Percentiles rank a stretch among this genome's conserved stretches.
Conservation (phyloP, 2,888 invertebrate species). For the Tenthredo livida region DNA sequence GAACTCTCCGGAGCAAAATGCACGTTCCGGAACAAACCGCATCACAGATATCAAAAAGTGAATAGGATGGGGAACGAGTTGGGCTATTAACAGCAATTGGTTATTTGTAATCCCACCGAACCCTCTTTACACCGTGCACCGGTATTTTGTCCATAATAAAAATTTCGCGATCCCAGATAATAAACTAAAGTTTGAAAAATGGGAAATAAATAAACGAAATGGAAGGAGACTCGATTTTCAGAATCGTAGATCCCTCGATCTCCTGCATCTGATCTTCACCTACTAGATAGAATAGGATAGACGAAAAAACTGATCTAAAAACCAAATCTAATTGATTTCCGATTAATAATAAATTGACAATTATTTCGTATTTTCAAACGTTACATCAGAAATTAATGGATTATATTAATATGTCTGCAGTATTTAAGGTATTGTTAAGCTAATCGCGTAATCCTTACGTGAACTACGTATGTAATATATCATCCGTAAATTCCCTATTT, state of each 20-base stretch:
- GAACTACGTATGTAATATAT: background rate
- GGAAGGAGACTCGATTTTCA: background rate
- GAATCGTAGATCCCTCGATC: background rate
- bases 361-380: background rate
- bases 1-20: background rate
- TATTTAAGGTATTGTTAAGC: background rate
- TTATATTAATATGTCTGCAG: background rate
- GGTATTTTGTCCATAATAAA: background rate
- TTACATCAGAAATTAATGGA: background rate
- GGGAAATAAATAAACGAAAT: background rate
- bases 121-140: background rate
- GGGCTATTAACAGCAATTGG: background rate
- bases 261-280: background rate
- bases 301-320: background rate
- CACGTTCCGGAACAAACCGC: background rate
- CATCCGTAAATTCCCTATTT: background rate
- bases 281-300: too few species aligned
- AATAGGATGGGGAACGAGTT: background rate
- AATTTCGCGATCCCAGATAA: background rate
- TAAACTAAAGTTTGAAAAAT: background rate
- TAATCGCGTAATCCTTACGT: background rate
- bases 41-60: background rate
- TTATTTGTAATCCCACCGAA: background rate
- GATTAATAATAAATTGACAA: background rate
- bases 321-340: background rate